A percentile compares a stretch with the other conserved stretches of the same genome.
Evolutionary conservation across 2,113 vertebrate genomes (phyloP).

Genomic region (Pontoporia blainvillei): DNA sequence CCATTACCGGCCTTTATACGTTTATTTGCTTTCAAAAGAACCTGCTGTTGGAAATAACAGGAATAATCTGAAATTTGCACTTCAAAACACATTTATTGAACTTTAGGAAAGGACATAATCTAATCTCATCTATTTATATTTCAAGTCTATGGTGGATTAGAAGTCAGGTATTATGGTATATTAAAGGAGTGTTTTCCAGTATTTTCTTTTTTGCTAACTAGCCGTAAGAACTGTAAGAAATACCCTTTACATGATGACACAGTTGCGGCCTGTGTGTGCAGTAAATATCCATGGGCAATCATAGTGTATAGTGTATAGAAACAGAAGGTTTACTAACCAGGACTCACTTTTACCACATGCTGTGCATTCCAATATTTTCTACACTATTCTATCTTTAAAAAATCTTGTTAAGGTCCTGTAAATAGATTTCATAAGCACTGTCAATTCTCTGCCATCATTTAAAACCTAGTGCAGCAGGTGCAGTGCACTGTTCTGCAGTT

Average conservation of each 20-base stretch:
- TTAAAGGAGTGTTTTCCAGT: background rate
- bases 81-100: background rate
- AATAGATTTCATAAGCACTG: background rate
- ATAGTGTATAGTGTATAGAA: background rate
- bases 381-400: background rate
- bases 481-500: background rate
- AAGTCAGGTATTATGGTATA: background rate
- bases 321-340: background rate
- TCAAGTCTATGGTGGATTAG: background rate
- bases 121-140: background rate
- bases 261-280: background rate
- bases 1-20: background rate
- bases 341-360: background rate
- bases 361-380: background rate
- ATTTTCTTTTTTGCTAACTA: background rate
- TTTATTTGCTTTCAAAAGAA: background rate
- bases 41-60: background rate
- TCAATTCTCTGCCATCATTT: background rate
- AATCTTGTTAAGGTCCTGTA: background rate
- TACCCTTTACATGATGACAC: background rate
- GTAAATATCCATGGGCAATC: background rate
- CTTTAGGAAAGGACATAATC: background rate
- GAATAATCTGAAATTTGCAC: background rate
- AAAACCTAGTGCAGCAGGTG: background rate
- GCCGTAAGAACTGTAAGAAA: background rate